Evolutionary conservation across 2,797 vertebrate species (phyloP), one percentile per base, ranked within the genome.

Genomic region (Lacerta viridis): DNA sequence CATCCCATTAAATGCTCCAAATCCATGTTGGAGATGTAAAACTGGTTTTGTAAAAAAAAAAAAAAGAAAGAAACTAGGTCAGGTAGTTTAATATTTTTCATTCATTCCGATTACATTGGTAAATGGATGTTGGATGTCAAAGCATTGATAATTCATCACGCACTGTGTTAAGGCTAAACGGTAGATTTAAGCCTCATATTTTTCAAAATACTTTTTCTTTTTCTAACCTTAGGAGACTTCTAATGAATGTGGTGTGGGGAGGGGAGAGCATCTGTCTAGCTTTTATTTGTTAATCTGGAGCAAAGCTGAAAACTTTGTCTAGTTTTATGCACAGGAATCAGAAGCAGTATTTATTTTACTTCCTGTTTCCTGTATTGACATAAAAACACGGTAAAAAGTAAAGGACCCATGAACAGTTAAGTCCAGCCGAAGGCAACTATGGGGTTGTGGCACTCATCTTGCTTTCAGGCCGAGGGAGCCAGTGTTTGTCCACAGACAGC

Each of bases 41-140:
- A 39, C 84, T 20, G 2, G 39, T 85, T 84, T 33, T 55, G 50
- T 55, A 55, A 55, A 55, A 77, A 55, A 55, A 55, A 85, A 33
- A 33, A 33, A 33, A 33, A 33, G n/a, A n/a, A n/a, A n/a, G 77
- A 85, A 85, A 46, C 29, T 77, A 85, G 84, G 84, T 85, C 84
- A 78, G 59, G 59, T 77, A n/a, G 66, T 46, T 86, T 78, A 68
- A 68, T 66, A 85, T 78, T 78, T 86, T 46, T 68, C 84, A 78
- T 86, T 43, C 84, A 86, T 66, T 64, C 84, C 23, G 61, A 86
- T 86, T 86, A 86, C 13, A 33, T 33, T 23, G 75, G 50, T 86
- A 79, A 86, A 86, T 69, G 75, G 74, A 86, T 78, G 27, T 78
- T 68, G 78, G 75, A 78, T 15, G 61, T 46, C 29, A 13, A 86